Evolutionary conservation across 2,888 invertebrate genomes (phyloP).

Genomic region (Pheosia tremula): DNA sequence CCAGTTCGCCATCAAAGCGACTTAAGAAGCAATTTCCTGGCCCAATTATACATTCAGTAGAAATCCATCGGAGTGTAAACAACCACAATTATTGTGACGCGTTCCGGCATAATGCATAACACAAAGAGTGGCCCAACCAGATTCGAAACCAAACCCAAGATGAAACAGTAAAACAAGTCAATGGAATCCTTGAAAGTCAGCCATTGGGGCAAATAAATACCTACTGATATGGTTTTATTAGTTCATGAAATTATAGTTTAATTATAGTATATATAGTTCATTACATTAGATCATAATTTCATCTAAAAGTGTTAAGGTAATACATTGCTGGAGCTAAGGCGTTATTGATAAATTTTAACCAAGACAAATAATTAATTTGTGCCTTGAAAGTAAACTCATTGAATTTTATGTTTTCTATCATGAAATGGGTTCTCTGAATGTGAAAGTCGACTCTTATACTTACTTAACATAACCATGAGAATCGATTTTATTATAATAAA

Average conservation of each 20-base stretch:
- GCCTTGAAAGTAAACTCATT: too few species aligned
- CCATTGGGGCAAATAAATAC: too few species aligned
- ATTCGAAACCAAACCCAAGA: not conserved
- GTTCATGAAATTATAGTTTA: too few species aligned
- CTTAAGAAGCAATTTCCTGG: conserved; percentile 53
- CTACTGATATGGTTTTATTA: too few species aligned
- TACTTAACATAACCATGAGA: conserved; percentile 2
- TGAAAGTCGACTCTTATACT: not conserved
- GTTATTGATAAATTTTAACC: too few species aligned
- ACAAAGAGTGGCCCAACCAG: conserved; percentile 32
- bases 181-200: too few species aligned
- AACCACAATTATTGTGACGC: conserved; percentile 56
- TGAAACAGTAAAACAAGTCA: not conserved
- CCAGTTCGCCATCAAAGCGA: conserved; percentile 45
- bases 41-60: conserved; percentile 62
- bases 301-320: too few species aligned
- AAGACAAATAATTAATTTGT: too few species aligned
- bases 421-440: not conserved
- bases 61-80: conserved; percentile 64
- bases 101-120: conserved; percentile 33
- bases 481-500: not conserved
- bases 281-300: too few species aligned
- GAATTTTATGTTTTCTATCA: too few species aligned
- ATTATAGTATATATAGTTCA: too few species aligned
- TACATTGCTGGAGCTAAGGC: too few species aligned